Evolutionary conservation across 1,140 invertebrate species (phyloP), one percentile per base, ranked within the genome.

Genomic region (Ericerus pela): DNA sequence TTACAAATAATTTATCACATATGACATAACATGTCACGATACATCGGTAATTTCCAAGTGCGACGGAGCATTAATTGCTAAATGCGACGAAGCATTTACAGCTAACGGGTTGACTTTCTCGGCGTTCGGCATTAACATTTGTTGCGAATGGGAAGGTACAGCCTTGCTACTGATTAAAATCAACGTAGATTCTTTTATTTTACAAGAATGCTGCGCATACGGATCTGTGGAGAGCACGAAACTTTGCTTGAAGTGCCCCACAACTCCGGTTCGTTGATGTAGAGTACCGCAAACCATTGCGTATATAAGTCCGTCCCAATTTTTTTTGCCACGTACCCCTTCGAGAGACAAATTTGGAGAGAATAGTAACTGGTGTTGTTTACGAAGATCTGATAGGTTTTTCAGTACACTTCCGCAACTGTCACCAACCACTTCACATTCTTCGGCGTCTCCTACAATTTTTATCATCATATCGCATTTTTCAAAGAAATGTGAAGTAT

Each of bases 231-330:
- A 65, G 14, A 82, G 61, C 5, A 73, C 74, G 67, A 81, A 81
- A 16, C 72, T 61, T 61, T 80, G 77, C 60, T 80, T 76, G 65
- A 80, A 82, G n/a, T 78, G 64, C 4, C 80, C 80, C n/a, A 73
- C 62, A 60, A 69, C 74, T 11, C 68, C 59, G 16, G 67, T 57
- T 0, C 64, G 63, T 38, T 65, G 61, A 62, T 82, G 79, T 22
- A 82, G 60, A 0, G 77, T 79, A 6, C 80, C 80, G 69, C 77
- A 79, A 12, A 69, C 72, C 29, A 78, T 58, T 2, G 81, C 70
- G 18, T 76, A 47, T 1, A 79, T 72, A n/a, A 80, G 64, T 2
- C 80, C 80, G 62, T 81, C 77, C 1, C 70, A 67, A 64, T 79
- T 73, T 51, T 74, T 69, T 58, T 69, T 70, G 1, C 76, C 76